A percentile compares a stretch with the other conserved stretches of the same genome.
These are phyloP conservation scores for Pantherophis alleghaniensis DNA, from an alignment of 2,797 vertebrate species.

Conservation along the genomic window DNA sequence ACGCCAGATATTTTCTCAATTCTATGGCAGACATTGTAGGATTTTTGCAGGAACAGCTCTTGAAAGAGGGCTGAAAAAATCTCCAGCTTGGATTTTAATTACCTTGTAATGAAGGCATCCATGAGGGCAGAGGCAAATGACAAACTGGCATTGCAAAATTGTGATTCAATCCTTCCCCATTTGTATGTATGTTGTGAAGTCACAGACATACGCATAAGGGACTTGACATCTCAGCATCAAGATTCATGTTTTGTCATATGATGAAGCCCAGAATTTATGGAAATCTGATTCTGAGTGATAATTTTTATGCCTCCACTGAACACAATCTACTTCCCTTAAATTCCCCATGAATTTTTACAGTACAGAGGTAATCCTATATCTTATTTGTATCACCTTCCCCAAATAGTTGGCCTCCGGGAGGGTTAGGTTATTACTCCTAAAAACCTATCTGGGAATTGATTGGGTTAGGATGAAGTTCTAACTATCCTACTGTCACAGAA, in stretches of 20 bases:
- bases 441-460: neutral
- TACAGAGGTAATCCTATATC: neutral
- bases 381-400: neutral
- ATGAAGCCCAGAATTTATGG: neutral
- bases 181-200: neutral
- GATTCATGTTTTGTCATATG: neutral
- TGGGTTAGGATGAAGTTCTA: neutral
- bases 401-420: neutral
- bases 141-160: neutral
- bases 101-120: neutral
- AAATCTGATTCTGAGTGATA: neutral
- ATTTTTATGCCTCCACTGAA: neutral
- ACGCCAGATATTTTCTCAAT: neutral
- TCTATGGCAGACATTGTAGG: neutral
- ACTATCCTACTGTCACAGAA: neutral
- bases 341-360: neutral
- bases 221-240: neutral
- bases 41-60: neutral
- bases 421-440: neutral
- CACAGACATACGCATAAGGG: neutral
- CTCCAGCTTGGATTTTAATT: neutral
- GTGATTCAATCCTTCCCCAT: neutral
- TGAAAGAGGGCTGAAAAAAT: neutral
- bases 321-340: neutral
- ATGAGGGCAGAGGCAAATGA: neutral